Conservation (phyloP, 2,113 vertebrate species). For the Neolamprologus cancellatus region DNA sequence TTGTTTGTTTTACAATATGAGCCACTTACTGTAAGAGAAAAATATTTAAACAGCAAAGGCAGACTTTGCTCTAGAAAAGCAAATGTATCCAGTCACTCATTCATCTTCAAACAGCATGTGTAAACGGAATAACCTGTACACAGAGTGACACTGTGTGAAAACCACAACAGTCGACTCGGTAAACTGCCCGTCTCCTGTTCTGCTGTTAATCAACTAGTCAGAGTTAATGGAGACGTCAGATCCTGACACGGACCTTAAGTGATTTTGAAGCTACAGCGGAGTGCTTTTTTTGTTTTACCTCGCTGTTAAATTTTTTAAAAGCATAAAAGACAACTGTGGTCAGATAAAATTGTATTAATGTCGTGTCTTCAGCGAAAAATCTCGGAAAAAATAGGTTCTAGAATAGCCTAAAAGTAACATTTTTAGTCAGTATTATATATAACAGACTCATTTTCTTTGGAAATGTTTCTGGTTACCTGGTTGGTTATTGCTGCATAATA, state of each 20-base stretch:
- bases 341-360: neutral
- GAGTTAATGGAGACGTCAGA: slow-evolving; percentile 48
- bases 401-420: neutral
- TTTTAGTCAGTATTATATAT: neutral
- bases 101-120: neutral
- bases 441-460: neutral
- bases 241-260: slow-evolving; percentile 29
- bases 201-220: slow-evolving; percentile 55
- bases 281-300: neutral
- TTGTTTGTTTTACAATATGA: neutral
- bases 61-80: neutral
- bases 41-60: neutral
- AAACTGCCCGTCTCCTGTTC: slow-evolving; percentile 34
- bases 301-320: neutral
- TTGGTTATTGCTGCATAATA: neutral
- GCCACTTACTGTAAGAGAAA: neutral
- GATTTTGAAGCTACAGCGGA: neutral
- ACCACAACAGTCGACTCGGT: slow-evolving; percentile 38
- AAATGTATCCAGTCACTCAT: neutral
- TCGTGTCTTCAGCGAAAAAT: neutral
- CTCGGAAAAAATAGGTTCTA: neutral
- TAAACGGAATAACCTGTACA: slow-evolving; percentile 25
- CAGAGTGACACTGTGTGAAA: slow-evolving; percentile 32
- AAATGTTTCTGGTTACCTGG: neutral
- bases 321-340: neutral